A percentile compares a stretch with the other conserved stretches of the same genome.
Conservation (phyloP, 2,113 vertebrate genomes). For the Dicentrarchus labrax region DNA sequence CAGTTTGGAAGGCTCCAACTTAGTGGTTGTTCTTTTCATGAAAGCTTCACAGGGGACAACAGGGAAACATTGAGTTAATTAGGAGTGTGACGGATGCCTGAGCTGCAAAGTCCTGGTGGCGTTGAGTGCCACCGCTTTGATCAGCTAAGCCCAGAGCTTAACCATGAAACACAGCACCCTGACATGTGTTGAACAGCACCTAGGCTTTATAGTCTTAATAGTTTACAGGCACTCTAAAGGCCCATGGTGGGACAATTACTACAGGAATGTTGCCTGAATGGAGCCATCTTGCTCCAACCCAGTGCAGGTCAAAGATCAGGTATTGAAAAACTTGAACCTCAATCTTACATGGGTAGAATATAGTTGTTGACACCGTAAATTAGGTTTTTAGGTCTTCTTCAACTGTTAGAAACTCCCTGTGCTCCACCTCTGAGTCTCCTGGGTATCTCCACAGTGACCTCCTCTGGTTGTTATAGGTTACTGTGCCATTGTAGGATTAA, state of each 20-base stretch:
- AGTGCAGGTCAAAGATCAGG: slow-evolving; percentile 34
- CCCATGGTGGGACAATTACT: slow-evolving; percentile 27
- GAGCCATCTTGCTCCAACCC: slow-evolving; percentile 26
- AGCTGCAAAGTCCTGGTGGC: slow-evolving; percentile 75
- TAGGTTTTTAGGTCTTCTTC: slow-evolving; percentile 1
- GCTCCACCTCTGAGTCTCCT: slow-evolving; percentile 46
- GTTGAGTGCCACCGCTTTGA: slow-evolving; percentile 79
- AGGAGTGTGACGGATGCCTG: slow-evolving; percentile 78
- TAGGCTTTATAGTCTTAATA: slow-evolving; percentile 65
- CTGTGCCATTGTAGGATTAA: slow-evolving; percentile 46
- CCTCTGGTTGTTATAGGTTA: slow-evolving; percentile 77
- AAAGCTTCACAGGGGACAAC: slow-evolving; percentile 77
- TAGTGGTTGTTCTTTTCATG: slow-evolving; percentile 71
- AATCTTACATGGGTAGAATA: slow-evolving; percentile 5
- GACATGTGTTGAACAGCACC: slow-evolving; percentile 82
- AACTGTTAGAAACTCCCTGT: not conserved
- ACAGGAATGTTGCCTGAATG: slow-evolving; percentile 43
- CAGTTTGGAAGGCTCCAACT: slow-evolving; percentile 62
- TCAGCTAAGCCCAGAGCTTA: slow-evolving; percentile 79
- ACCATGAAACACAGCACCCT: slow-evolving; percentile 73
- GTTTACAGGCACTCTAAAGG: slow-evolving; percentile 63
- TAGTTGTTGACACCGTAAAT: slow-evolving; percentile 23
- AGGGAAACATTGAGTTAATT: slow-evolving; percentile 79
- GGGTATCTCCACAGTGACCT: slow-evolving; percentile 82
- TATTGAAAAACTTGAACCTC: slow-evolving; percentile 34